Conservation (phyloP, 2,797 vertebrate species). For the Eulemur coronatus region DNA sequence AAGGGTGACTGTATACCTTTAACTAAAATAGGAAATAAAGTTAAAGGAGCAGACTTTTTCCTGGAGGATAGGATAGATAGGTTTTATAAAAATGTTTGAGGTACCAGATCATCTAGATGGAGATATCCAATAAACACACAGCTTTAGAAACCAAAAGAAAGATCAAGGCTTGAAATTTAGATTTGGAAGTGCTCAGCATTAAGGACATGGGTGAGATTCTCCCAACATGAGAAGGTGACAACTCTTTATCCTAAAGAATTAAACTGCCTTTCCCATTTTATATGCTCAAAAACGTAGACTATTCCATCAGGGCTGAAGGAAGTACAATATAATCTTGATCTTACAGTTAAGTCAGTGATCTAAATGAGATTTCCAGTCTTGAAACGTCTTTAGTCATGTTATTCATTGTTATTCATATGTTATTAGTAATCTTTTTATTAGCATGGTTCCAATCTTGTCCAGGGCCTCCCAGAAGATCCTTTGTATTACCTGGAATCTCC, state of each 20-base stretch:
- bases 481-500: not conserved
- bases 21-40: not conserved
- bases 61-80: not conserved
- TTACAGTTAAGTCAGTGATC: not conserved
- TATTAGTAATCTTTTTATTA: not conserved
- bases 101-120: not conserved
- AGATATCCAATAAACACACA: not conserved
- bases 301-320: not conserved
- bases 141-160: not conserved
- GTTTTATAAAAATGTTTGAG: not conserved
- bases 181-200: not conserved
- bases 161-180: not conserved
- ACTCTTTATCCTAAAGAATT: not conserved
- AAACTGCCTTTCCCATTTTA: not conserved
- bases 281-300: not conserved
- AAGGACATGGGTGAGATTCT: not conserved
- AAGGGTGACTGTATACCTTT: not conserved
- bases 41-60: not conserved
- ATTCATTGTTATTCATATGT: not conserved
- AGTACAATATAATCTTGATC: not conserved
- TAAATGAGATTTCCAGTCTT: not conserved
- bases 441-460: not conserved
- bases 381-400: not conserved
- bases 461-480: not conserved
- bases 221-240: not conserved